Evolutionary conservation across 30 jellyfish, hydroid and myxozoan species (phyloP).

Genomic region (Hydractinia echinata): DNA sequence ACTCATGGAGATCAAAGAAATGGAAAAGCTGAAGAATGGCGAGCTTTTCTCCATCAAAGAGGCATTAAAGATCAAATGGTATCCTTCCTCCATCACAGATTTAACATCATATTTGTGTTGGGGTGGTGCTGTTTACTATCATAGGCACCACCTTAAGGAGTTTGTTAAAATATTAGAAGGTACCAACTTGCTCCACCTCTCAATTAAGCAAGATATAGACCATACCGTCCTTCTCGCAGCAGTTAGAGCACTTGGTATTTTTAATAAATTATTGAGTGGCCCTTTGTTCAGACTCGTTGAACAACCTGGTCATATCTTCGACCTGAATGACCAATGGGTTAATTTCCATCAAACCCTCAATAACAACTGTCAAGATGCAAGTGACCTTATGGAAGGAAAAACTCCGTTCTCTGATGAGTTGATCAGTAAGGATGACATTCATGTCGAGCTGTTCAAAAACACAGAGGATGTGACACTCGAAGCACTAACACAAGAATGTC

Average conservation of each 20-base stretch:
- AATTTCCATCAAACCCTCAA: too few species aligned
- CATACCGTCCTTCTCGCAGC: conserved; percentile 27
- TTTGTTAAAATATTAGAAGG: neutral
- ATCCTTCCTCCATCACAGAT: conserved; percentile 42
- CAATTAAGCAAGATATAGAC: conserved; percentile 8
- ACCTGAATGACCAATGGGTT: too few species aligned
- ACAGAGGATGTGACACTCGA: conserved; percentile 12
- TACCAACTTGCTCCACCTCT: conserved; percentile 8
- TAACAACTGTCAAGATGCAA: too few species aligned
- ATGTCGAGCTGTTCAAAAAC: conserved; percentile 2
- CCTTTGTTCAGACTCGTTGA: conserved; percentile 37
- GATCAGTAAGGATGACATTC: neutral
- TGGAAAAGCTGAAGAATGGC: too few species aligned
- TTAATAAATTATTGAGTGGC: conserved; percentile 38
- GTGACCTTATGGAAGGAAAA: too few species aligned
- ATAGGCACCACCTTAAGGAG: conserved; percentile 17
- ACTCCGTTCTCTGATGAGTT: too few species aligned
- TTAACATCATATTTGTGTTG: conserved; percentile 28
- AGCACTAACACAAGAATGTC: conserved; percentile 27
- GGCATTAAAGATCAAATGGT: too few species aligned
- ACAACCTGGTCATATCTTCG: too few species aligned
- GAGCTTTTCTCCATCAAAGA: too few species aligned
- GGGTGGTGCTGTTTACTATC: conserved; percentile 42
- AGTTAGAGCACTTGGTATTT: conserved; percentile 38
- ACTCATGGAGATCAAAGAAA: too few species aligned